Base-by-base conservation (phyloP, 2,888 invertebrate genomes). In the Trimorus sp. region DNA sequence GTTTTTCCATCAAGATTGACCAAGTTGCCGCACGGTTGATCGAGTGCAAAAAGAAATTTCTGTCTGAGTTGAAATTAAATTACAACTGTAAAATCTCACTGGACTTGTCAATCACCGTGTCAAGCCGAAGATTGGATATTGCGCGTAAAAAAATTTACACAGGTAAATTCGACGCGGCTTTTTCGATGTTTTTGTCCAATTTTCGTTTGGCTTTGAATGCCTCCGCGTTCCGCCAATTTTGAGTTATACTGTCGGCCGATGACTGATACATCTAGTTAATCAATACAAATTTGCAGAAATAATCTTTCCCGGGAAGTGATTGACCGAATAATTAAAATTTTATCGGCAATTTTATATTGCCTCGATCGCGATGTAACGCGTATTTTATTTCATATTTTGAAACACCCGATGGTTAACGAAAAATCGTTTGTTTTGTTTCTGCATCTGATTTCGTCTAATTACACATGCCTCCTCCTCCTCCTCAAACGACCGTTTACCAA, bases 51-150 rank as follows among this genome's bases (percentile, higher is more conserved):
- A 26, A 26, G 26, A 45, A 45, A 40, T 65, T 53, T 53, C 12
- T 14, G 37, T 38, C 40, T n/a, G 38, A 11, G 7, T 42, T 1
- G n/a, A 53, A 53, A 65, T 65, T 65, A 65, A 65, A 53, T 65
- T 65, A 53, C 53, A 65, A 40, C n/a, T 54, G 45, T 12, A 45
- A 45, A 45, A 40, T 26, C 26, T 26, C 26, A 26, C 26, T 26
- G 1, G 26, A 26, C 53, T 40, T 53, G 53, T 65, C 53, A 40
- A 65, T 65, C 53, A 53, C 26, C 12, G 40, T 26, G 40, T 51
- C 53, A 38, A 40, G n/a, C 40, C 12, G 38, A 65, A 54, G 14
- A 54, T 16, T 53, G 65, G 49, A 62, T 62, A 37, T 48, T n/a
- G 62, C 9, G 11, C 26, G 26, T 16, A 60, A 59, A 15, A 49